phyloP scores from a whole-genome alignment of 1,140 invertebrate species.

The Eupeodes corollae region DNA sequence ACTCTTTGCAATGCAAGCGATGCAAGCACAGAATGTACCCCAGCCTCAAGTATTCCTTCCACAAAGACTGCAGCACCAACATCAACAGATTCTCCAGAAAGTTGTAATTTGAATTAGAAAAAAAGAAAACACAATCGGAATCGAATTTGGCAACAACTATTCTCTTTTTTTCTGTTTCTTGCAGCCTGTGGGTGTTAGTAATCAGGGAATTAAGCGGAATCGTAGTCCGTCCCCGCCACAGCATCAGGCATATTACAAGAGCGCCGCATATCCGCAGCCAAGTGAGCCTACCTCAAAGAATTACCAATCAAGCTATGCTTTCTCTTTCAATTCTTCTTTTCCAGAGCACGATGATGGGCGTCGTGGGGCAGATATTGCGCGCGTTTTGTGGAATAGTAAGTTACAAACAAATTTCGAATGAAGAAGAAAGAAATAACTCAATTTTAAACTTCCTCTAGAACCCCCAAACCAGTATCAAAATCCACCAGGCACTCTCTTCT shows the following conservation, averaged over 20 bases:
- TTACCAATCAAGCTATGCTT: too few species aligned
- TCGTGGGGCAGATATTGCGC: conserved; percentile 57
- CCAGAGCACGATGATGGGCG: conserved; percentile 65
- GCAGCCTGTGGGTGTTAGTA: conserved; percentile 13
- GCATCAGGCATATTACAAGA: conserved; percentile 29
- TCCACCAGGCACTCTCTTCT: conserved; percentile 27
- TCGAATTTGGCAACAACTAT: too few species aligned
- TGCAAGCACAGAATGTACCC: conserved; percentile 25
- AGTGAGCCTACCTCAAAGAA: conserved; percentile 19
- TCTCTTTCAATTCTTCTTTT: conserved; percentile 23
- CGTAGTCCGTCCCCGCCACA: conserved; percentile 43
- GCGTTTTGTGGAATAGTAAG: conserved; percentile 75
- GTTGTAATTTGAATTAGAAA: background rate
- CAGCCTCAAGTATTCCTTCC: conserved; percentile 26
- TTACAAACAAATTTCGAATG: conserved; percentile 18
- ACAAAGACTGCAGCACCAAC: conserved; percentile 16
- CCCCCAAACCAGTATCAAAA: conserved; percentile 26
- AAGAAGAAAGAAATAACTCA: background rate
- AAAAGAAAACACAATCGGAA: too few species aligned
- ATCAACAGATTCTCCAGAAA: conserved; percentile 19
- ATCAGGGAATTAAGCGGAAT: conserved; percentile 37
- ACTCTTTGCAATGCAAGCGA: conserved; percentile 39
- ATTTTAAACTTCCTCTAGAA: conserved; percentile 17
- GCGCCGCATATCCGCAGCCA: conserved; percentile 39
- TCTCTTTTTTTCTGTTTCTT: too few species aligned